Evolutionary conservation across 2,113 vertebrate genomes (phyloP).

Genomic region (Campylomormyrus numenius): DNA sequence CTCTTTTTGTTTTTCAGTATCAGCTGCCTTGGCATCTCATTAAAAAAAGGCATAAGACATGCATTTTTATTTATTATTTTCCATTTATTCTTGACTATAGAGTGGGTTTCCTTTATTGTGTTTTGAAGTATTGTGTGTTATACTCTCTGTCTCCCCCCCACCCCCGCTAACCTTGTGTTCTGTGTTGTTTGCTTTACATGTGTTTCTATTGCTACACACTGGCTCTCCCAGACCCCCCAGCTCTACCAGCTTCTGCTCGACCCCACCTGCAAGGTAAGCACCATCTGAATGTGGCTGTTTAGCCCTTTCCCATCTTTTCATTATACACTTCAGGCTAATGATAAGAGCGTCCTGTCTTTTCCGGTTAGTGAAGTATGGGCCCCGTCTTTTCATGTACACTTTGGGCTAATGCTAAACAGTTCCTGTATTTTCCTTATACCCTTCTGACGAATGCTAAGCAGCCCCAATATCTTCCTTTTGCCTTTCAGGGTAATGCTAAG

Average conservation of each 20-base stretch:
- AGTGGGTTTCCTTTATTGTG: background rate
- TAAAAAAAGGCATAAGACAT: background rate
- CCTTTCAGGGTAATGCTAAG: background rate
- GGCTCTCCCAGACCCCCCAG: constrained; percentile 57
- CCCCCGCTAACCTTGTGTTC: constrained; percentile 3
- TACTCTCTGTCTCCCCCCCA: background rate
- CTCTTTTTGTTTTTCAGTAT: background rate
- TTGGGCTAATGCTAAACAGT: background rate
- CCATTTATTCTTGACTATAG: background rate
- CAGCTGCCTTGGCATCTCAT: background rate
- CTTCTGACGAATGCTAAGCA: background rate
- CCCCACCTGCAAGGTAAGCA: constrained; percentile 52
- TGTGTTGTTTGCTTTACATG: constrained; percentile 13
- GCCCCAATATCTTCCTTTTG: background rate
- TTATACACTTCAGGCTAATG: background rate
- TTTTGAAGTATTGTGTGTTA: background rate
- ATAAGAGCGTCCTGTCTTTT: background rate
- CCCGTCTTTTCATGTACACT: background rate
- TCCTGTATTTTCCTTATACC: background rate
- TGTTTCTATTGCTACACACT: constrained; percentile 13
- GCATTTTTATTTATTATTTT: background rate
- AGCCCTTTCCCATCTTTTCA: background rate
- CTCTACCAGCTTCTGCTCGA: constrained; percentile 59
- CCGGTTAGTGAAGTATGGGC: background rate
- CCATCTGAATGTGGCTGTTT: background rate